Conservation (phyloP, 1,140 invertebrate genomes). For the Trinorchestia longiramus region DNA sequence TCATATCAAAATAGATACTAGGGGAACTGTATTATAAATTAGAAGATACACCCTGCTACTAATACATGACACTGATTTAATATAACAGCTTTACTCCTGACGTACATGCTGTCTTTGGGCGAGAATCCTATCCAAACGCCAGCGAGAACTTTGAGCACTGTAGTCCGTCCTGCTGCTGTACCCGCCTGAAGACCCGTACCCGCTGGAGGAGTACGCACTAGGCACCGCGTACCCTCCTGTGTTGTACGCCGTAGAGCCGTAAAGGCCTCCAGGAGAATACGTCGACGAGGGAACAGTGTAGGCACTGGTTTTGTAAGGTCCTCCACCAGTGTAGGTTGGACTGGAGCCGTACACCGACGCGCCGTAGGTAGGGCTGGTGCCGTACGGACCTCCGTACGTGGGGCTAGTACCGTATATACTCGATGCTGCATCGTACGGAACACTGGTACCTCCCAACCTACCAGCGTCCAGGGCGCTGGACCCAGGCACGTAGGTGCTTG, state of each 20-base stretch:
- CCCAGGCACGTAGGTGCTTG: background rate
- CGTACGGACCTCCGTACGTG: conserved; percentile 21
- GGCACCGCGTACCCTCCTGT: background rate
- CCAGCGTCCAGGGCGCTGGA: conserved; percentile 23
- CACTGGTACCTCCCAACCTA: background rate
- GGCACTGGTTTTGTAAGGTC: background rate
- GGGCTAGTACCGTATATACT: conserved; percentile 28
- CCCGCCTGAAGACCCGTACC: conserved; percentile 18
- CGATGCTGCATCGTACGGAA: background rate
- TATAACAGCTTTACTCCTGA: background rate
- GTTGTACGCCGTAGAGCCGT: background rate
- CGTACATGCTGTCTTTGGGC: conserved; percentile 33
- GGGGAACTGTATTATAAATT: no score
- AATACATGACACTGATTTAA: background rate
- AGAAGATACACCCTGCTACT: no score
- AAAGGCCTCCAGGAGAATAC: background rate
- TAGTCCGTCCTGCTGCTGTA: conserved; percentile 22
- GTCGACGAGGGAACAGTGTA: conserved; percentile 9
- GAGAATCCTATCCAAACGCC: conserved; percentile 46
- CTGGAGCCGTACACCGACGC: conserved; percentile 14
- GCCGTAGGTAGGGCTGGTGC: conserved; percentile 29
- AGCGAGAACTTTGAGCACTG: background rate
- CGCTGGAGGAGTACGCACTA: conserved; percentile 35
- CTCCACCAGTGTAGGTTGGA: background rate
- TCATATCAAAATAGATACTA: no score